Percentiles rank a stretch among this genome's conserved stretches.
Evolutionary conservation across 1,140 invertebrate species (phyloP).

Genomic region (Aphelenchoides besseyi): DNA sequence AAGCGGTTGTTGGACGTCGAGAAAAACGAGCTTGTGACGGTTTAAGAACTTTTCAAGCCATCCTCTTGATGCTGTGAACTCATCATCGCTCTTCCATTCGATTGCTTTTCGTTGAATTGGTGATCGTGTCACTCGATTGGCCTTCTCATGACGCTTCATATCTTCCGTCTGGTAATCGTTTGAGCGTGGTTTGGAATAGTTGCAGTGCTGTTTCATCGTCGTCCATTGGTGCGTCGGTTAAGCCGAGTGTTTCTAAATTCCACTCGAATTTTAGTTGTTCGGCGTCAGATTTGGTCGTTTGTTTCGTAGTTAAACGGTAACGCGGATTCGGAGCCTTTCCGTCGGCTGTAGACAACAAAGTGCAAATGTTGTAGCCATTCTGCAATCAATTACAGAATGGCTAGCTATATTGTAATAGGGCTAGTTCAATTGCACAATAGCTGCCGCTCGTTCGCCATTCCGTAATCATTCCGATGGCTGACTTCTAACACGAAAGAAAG

Average conservation of each 20-base stretch:
- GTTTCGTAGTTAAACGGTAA: background rate
- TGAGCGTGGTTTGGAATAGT: background rate
- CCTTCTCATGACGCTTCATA: background rate
- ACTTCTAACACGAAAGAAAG: too few relatives aligned
- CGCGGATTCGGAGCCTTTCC: too few relatives aligned
- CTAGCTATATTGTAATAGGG: too few relatives aligned
- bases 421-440: too few relatives aligned
- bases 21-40: background rate
- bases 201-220: background rate
- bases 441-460: too few relatives aligned
- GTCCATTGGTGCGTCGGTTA: background rate
- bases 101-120: too few relatives aligned
- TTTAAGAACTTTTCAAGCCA: background rate
- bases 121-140: background rate
- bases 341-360: too few relatives aligned
- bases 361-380: too few relatives aligned
- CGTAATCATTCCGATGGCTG: too few relatives aligned
- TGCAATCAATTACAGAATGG: too few relatives aligned
- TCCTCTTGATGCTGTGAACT: background rate
- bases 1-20: background rate
- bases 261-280: background rate
- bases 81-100: too few relatives aligned
- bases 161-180: background rate
- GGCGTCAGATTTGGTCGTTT: background rate
- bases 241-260: background rate